phyloP scores from a whole-genome alignment of 37 sponge, comb jelly and placozoan genomes.

The Chondrosia reniformis region DNA sequence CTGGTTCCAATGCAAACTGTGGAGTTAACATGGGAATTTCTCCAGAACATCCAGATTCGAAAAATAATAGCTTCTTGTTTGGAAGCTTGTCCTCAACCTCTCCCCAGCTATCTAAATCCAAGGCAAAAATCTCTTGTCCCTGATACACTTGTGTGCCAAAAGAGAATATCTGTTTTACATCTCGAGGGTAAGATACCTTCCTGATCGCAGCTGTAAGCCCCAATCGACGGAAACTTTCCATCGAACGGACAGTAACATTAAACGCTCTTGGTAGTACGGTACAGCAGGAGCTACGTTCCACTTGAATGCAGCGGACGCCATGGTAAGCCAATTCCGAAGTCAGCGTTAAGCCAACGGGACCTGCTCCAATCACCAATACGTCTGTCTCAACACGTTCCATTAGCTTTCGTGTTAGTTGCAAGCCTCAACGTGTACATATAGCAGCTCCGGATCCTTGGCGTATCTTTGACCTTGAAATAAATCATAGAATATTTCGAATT shows the following conservation, averaged over 20 bases:
- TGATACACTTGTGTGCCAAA: not conserved
- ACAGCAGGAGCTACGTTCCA: slow-evolving; percentile 43
- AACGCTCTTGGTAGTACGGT: slow-evolving; percentile 52
- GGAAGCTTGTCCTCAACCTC: slow-evolving; percentile 37
- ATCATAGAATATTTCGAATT: no score
- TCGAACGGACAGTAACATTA: slow-evolving; percentile 32
- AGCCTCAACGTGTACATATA: no score
- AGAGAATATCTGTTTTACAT: slow-evolving; percentile 5
- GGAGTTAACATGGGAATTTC: slow-evolving; percentile 41
- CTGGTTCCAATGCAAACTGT: slow-evolving; percentile 53
- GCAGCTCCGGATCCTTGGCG: no score
- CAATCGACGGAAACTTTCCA: slow-evolving; percentile 70
- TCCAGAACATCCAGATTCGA: slow-evolving; percentile 21
- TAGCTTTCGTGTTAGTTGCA: no score
- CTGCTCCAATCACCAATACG: slow-evolving; percentile 58
- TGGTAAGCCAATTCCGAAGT: slow-evolving; percentile 53
- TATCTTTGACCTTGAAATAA: no score
- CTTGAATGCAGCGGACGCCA: slow-evolving; percentile 46
- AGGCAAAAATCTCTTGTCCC: not conserved
- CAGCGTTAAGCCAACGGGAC: slow-evolving; percentile 60
- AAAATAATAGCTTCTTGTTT: slow-evolving; percentile 18
- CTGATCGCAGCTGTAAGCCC: slow-evolving; percentile 44
- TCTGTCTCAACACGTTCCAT: no score
- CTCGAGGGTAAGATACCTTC: slow-evolving; percentile 40
- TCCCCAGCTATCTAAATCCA: slow-evolving; percentile 41